phyloP scores from a whole-genome alignment of 1,140 invertebrate species.

The Drosophila chauvacae region DNA sequence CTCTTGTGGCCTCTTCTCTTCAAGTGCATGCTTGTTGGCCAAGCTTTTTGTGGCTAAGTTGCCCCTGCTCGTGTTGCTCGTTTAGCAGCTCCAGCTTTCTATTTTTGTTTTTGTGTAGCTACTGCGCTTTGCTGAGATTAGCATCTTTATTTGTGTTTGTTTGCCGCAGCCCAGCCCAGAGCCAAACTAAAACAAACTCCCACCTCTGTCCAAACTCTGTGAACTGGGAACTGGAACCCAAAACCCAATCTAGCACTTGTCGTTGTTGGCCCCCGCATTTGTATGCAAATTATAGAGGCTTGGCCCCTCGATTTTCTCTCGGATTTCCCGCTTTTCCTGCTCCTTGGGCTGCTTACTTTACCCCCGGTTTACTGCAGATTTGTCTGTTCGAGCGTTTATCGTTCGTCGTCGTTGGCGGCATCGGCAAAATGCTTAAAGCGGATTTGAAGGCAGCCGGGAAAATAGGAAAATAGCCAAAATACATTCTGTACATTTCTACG shows the following conservation, averaged over 20 bases:
- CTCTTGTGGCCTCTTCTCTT: background rate
- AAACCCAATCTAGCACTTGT: slow-evolving; percentile 55
- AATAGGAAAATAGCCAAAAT: slow-evolving; percentile 17
- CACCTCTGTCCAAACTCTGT: slow-evolving; percentile 15
- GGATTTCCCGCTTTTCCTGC: slow-evolving; percentile 19
- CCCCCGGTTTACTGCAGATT: slow-evolving; percentile 58
- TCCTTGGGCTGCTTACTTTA: slow-evolving; percentile 46
- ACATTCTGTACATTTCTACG: slow-evolving; percentile 4
- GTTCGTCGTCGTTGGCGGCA: slow-evolving; percentile 34
- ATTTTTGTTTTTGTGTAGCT: slow-evolving; percentile 29
- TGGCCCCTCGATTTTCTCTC: slow-evolving; percentile 62
- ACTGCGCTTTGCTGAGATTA: slow-evolving; percentile 76
- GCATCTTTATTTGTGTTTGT: slow-evolving; percentile 83
- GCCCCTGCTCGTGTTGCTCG: slow-evolving; percentile 44
- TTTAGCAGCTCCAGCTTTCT: slow-evolving; percentile 63
- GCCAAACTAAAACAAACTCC: slow-evolving; percentile 55
- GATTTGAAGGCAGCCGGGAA: slow-evolving; percentile 47
- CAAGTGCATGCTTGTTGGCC: slow-evolving; percentile 23
- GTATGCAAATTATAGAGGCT: slow-evolving; percentile 82
- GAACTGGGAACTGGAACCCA: slow-evolving; percentile 29
- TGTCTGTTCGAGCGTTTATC: slow-evolving; percentile 76
- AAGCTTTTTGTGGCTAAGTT: slow-evolving; percentile 47
- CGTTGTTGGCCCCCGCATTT: slow-evolving; percentile 65
- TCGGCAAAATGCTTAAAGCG: slow-evolving; percentile 56
- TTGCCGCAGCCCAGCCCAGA: slow-evolving; percentile 60